Conservation (phyloP, 2,113 vertebrate genomes). For the Gorsachius goisagi region DNA sequence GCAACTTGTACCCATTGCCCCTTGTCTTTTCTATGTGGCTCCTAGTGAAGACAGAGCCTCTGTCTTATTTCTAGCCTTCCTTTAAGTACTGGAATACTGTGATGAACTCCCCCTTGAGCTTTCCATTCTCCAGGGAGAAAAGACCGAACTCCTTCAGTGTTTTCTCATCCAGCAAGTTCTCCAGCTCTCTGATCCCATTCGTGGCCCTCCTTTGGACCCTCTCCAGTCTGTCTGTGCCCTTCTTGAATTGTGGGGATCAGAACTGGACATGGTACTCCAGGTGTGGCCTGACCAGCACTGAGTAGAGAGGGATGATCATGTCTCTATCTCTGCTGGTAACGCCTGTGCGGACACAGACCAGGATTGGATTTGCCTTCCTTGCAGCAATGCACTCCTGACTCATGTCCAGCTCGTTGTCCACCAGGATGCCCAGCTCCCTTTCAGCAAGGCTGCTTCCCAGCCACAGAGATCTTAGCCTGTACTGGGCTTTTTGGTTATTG, state of each 20-base stretch:
- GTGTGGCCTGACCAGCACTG: neutral
- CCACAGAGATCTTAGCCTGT: neutral
- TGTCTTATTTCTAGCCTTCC: neutral
- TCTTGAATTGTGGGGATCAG: neutral
- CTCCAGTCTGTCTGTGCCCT: neutral
- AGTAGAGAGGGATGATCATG: neutral
- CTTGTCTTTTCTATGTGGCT: neutral
- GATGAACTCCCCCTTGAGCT: neutral
- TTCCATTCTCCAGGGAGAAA: neutral
- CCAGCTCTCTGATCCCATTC: neutral
- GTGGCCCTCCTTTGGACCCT: neutral
- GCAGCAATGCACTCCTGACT: neutral
- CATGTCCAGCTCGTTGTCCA: neutral
- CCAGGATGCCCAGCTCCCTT: neutral
- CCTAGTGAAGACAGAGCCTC: neutral
- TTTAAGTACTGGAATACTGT: neutral
- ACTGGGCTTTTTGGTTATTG: neutral
- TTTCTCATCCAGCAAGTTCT: neutral
- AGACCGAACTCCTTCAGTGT: neutral
- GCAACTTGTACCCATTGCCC: neutral
- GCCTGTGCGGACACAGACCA: neutral
- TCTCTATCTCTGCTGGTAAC: neutral
- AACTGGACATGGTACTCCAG: neutral
- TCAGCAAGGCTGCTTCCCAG: neutral
- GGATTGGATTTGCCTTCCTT: neutral